Base-by-base conservation (phyloP, 2,113 vertebrate species). In the Salvelinus alpinus region DNA sequence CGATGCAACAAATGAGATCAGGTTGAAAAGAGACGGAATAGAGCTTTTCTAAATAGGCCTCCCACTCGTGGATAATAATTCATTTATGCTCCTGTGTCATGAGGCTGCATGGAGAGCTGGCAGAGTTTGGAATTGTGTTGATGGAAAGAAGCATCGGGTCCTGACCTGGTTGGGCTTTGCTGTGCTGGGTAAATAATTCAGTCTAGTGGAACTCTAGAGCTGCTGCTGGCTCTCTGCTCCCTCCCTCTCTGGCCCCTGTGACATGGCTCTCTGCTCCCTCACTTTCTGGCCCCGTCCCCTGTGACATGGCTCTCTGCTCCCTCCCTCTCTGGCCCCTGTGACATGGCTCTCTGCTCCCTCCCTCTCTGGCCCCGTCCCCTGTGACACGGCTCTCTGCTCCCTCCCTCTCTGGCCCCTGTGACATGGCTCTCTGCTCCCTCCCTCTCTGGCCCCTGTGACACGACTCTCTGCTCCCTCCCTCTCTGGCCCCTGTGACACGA, bases 151-250 rank as follows among this genome's bases (percentile, higher is more conserved):
- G 27, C 38, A 72, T 25, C 12, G 4, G 4, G 64, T 14, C 64
- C 64, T 3, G 25, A 13, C 70, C 16, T n/a, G 2, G 25, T 27
- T 59, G 70, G 57, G 54, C 51, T 38, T 20, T 62, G 29, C 18
- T 38, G 25, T 29, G 22, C 54, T 62, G 27, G n/a, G 7, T 72
- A 16, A 77, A 83, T 80, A 71, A 80, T 83, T 83, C 31, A 83
- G 38, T 51, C 12, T 51, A 83, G 54, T 68, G 81, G 73, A 80
- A 83, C 31, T 20, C 3, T 57, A 78, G 64, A 76, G n/a, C 51
- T 60, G 24, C 57, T 54, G 25, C 62, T 51, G 48, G 48, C 69
- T 60, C 78, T 67, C 67, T 6, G 66, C 66, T 31, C 38, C 60
- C 9, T 22, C 12, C 1, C 22, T 14, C 1, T 65, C 22, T 22